Base-by-base conservation (phyloP, 2,113 vertebrate species). In the Spea bombifrons region DNA sequence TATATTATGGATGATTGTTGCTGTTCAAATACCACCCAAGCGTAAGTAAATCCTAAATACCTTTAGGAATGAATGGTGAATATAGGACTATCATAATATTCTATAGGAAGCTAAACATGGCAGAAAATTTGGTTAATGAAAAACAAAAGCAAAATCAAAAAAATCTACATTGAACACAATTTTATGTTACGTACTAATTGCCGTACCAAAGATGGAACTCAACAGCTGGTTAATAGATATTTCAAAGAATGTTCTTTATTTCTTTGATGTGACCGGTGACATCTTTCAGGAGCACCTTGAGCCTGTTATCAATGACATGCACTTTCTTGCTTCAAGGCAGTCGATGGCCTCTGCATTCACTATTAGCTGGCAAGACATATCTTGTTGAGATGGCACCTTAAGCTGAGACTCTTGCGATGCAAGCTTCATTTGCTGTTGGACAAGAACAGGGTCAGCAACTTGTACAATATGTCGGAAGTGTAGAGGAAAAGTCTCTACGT, bases 241-340 rank as follows among this genome's bases (percentile, higher is more conserved):
- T 81, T 94, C 93, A 83, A 97, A 82, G 2, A 44, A 90, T 88
- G 90, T 91, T 94, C 87, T 96, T 94, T 81, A 99, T 83, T 15
- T 90, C 93, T 84, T 93, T 93, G 82, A 99, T 92, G 81, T 97
- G 94, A 43, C 13, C 88, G 64, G 88, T 91, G 83, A 99, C 95
- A 78, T 96, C 94, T 87, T 96, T 95, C 83, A 97, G 88, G 65
- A 99, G 97, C 66, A 97, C 88, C 68, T 92, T 95, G 82, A 97
- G 93, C 71, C 96, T 88, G 86, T 98, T 99, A 85, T 94, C 93
- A 88, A 99, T 99, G 76, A 99, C 97, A 9, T 98, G 97, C 69
- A 99, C 96, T 83, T 98, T 97, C 86, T 99, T 97, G 97, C 96
- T 90, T 99, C 97, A 80, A 98, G 91, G 83, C 95, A 94, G 87